Evolutionary conservation across 1,140 invertebrate species (phyloP).

Genomic region (Colletes latitarsis): DNA sequence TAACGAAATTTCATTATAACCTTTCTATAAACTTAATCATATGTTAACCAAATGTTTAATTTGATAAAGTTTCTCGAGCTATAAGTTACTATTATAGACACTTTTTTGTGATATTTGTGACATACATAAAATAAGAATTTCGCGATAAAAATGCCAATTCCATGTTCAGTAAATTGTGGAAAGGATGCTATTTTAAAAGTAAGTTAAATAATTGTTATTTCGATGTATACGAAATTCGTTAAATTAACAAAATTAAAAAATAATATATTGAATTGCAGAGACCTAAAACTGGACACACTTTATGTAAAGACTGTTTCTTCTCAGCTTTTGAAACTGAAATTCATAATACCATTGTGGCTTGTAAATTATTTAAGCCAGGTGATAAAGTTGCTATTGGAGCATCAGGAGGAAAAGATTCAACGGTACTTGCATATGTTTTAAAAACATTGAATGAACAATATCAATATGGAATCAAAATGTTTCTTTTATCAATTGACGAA

Average conservation of each 20-base stretch:
- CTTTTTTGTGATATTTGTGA: background rate
- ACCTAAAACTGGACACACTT: conserved; percentile 93
- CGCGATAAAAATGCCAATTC: conserved; percentile 82
- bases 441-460: conserved; percentile 96
- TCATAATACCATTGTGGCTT: conserved; percentile 94
- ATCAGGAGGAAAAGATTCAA: conserved; percentile 99
- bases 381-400: conserved; percentile 97
- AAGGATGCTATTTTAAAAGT: conserved; percentile 88
- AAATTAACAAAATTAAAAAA: conserved; percentile 11
- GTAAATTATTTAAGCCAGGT: conserved; percentile 92
- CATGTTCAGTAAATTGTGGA: conserved; percentile 87
- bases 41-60: background rate
- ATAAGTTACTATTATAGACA: background rate
- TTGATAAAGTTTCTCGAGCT: background rate
- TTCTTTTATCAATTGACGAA: conserved; percentile 98
- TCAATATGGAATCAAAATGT: conserved; percentile 94
- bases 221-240: background rate
- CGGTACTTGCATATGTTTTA: conserved; percentile 95
- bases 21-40: background rate
- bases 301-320: conserved; percentile 98
- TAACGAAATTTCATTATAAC: background rate
- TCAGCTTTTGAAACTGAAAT: conserved; percentile 97
- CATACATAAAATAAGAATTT: background rate
- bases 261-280: conserved; percentile 83
- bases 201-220: conserved; percentile 47